Conservation (phyloP, 2,113 vertebrate genomes). For the Pangasianodon hypophthalmus region DNA sequence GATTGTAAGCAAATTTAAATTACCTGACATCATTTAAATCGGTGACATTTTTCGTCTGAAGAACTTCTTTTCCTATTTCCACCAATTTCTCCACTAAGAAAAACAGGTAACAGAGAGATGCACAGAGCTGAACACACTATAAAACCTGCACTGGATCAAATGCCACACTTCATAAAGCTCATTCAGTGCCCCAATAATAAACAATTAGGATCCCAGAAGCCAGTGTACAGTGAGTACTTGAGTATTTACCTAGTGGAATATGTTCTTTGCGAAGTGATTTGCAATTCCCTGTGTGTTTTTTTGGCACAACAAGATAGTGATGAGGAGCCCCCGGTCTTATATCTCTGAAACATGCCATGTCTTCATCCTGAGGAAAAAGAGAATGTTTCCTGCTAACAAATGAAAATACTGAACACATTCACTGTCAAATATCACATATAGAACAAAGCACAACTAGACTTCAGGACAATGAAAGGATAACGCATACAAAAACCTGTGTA, state of each 20-base stretch:
- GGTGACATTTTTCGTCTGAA: constrained; percentile 82
- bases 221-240: background rate
- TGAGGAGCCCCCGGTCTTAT: constrained; percentile 87
- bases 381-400: background rate
- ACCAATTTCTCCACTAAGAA: constrained; percentile 86
- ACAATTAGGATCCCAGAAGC: background rate
- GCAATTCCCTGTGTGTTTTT: constrained; percentile 88
- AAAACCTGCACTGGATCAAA: background rate
- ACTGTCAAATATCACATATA: background rate
- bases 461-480: background rate
- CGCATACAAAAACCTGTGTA: background rate
- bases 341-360: constrained; percentile 89
- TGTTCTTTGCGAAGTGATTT: constrained; percentile 83
- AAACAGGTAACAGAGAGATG: constrained; percentile 38
- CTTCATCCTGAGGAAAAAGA: constrained; percentile 78
- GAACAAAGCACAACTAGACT: background rate
- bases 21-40: constrained; percentile 88
- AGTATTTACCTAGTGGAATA: constrained; percentile 78
- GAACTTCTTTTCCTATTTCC: constrained; percentile 82
- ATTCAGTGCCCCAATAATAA: background rate
- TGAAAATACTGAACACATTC: background rate
- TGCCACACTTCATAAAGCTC: background rate
- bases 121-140: background rate
- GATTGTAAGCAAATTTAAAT: background rate
- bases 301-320: constrained; percentile 93